Evolutionary conservation across 2,797 vertebrate species (phyloP).

Genomic region (Scleropages formosus): DNA sequence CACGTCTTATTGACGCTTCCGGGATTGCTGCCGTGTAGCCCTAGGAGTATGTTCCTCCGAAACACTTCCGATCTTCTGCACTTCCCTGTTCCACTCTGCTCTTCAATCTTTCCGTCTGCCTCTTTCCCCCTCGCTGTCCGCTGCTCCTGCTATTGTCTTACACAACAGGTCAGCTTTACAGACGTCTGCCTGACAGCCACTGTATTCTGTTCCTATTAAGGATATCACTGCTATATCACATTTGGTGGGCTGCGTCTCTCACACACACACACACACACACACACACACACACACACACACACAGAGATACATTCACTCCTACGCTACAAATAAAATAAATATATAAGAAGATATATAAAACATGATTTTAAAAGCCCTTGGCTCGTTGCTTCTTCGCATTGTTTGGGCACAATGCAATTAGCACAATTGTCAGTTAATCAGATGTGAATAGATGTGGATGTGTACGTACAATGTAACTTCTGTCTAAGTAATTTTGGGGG

Average conservation of each 20-base stretch:
- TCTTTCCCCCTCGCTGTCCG: not conserved
- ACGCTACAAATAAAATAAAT: too few species aligned
- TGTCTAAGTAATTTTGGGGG: too few species aligned
- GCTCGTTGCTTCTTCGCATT: too few species aligned
- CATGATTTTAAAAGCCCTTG: too few species aligned
- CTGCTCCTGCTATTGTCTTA: conserved; percentile 24
- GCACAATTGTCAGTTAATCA: too few species aligned
- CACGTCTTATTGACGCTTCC: not conserved
- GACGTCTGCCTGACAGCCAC: not conserved
- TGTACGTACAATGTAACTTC: too few species aligned
- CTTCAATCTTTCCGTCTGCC: too few species aligned
- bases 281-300: not conserved
- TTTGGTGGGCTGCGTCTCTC: conserved; percentile 15
- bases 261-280: conserved; percentile 13
- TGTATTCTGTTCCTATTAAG: conserved; percentile 29
- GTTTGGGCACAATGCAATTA: too few species aligned
- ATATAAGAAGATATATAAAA: not conserved
- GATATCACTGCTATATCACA: conserved; percentile 21
- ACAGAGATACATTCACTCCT: too few species aligned
- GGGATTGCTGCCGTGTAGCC: not conserved
- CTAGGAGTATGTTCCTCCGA: not conserved
- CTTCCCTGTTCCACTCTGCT: too few species aligned
- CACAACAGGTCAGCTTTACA: conserved; percentile 22
- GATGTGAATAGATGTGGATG: not conserved
- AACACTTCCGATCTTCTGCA: too few species aligned